Evolutionary conservation across 1,140 invertebrate genomes (phyloP), one percentile per base, ranked within the genome.

Genomic region (Macrosteles quadrilineatus): DNA sequence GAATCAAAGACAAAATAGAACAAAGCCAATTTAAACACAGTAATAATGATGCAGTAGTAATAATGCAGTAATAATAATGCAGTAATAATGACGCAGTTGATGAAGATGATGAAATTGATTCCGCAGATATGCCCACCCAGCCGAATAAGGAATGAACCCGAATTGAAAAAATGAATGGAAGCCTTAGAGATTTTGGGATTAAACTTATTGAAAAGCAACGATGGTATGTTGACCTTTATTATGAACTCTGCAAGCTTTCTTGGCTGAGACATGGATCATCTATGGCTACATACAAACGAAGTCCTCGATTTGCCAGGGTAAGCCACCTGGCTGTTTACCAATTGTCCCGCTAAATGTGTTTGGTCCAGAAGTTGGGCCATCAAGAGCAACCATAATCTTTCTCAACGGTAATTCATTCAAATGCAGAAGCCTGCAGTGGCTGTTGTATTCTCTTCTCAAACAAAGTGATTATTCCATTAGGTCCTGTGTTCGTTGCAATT

Each of bases 401-500:
- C 77, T 55, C 21, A 79, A 67, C 50, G 71, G 72, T 32, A 78
- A 64, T 59, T 68, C 77, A 53, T 79, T 79, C 23, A 70, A 69
- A 31, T 76, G 75, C 32, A 79, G 70, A 68, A 76, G 72, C 75
- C 43, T 76, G 73, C 17, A 76, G 53, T 40, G 75, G 73, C 65
- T 45, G 64, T 32, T 71, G 27, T 62, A 74, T 25, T 57, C 30
- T 27, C 62, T 50, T 45, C 69, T 73, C 29, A 25, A 71, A 29
- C 27, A 40, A 45, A 29, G 29, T 30, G 30, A 71, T 71, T 21
- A 71, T 36, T 30, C 67, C 67, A 19, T 63, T 63, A 17, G 32
- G 36, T 55, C 45, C 69, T 30, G 29, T 50, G 30, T 66, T 71
- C 17, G 31, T 45, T 30, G 31, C 53, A 1, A 43, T n/a, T 53